Evolutionary conservation across 2,113 vertebrate species (phyloP).

Genomic region (Nerophis lumbriciformis): DNA sequence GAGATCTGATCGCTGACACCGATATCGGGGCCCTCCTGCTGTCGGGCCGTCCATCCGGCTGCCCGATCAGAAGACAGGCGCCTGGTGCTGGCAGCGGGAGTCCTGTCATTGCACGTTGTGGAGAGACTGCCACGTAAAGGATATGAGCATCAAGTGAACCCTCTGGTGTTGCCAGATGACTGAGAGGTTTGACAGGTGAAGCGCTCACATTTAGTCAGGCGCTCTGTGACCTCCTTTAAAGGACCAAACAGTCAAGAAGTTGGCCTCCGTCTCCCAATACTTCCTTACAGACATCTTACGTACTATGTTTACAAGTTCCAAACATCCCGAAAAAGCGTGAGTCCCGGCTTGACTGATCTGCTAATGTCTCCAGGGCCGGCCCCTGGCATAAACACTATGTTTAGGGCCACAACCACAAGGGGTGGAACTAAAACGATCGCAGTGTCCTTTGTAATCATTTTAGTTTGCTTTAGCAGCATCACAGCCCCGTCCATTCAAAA

Average conservation of each 20-base stretch:
- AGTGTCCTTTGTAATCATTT: no score
- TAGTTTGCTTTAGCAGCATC: no score
- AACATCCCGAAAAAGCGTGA: slow-evolving; percentile 34
- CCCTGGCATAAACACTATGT: no score
- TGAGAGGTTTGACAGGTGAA: slow-evolving; percentile 47
- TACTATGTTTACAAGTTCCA: slow-evolving; percentile 27
- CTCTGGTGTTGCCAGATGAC: slow-evolving; percentile 40
- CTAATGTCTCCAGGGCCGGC: no score
- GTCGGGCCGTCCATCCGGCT: slow-evolving; percentile 65
- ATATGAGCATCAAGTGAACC: slow-evolving; percentile 55
- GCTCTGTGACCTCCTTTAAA: slow-evolving; percentile 3
- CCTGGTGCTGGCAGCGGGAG: slow-evolving; percentile 55
- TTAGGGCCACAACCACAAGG: no score
- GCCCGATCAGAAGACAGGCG: slow-evolving; percentile 59
- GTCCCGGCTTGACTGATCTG: slow-evolving; percentile 31
- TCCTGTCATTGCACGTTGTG: slow-evolving; percentile 61
- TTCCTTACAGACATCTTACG: no score
- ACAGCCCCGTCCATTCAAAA: no score
- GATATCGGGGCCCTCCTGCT: slow-evolving; percentile 59
- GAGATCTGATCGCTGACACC: slow-evolving; percentile 70
- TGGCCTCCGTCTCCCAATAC: not conserved
- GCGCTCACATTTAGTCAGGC: slow-evolving; percentile 32
- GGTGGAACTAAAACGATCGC: no score
- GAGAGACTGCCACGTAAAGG: slow-evolving; percentile 45
- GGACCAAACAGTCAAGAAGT: slow-evolving; percentile 26